phyloP scores from a whole-genome alignment of 2,797 vertebrate genomes.

The Crenuchus spilurus region DNA sequence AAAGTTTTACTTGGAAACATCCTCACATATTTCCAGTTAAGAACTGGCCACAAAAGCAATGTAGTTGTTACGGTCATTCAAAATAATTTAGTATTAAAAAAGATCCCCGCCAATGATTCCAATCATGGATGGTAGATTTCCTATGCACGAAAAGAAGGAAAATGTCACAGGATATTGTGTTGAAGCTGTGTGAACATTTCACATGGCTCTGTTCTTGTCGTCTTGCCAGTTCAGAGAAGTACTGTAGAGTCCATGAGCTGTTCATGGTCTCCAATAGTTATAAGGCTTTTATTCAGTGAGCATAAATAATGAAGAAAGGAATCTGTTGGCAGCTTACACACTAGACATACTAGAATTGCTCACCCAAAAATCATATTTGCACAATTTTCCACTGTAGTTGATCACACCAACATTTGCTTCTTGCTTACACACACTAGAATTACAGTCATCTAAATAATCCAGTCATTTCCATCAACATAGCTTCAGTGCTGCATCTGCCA shows the following conservation, averaged over 20 bases:
- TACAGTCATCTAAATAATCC: too few species aligned
- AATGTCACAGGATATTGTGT: not conserved
- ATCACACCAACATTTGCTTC: too few species aligned
- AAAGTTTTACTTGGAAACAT: not conserved
- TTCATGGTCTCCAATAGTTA: constrained; percentile 7
- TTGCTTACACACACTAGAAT: too few species aligned
- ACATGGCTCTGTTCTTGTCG: not conserved
- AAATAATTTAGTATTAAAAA: constrained; percentile 65
- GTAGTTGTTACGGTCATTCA: constrained; percentile 66
- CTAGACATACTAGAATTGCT: too few species aligned
- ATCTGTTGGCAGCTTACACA: not conserved
- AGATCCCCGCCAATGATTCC: constrained; percentile 57
- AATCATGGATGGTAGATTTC: constrained; percentile 20
- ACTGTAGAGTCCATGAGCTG: not conserved
- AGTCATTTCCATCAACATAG: too few species aligned
- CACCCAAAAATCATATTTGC: too few species aligned
- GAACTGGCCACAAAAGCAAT: constrained; percentile 67
- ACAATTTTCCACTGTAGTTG: too few species aligned
- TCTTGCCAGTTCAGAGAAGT: not conserved
- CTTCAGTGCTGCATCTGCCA: too few species aligned
- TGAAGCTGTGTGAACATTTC: not conserved
- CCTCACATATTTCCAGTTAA: constrained; percentile 49
- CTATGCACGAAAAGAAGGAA: not conserved
- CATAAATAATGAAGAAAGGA: not conserved
- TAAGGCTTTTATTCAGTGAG: constrained; percentile 24